Conservation (phyloP, 2,888 invertebrate species). For the Drosophila pseudotalamancana region DNA sequence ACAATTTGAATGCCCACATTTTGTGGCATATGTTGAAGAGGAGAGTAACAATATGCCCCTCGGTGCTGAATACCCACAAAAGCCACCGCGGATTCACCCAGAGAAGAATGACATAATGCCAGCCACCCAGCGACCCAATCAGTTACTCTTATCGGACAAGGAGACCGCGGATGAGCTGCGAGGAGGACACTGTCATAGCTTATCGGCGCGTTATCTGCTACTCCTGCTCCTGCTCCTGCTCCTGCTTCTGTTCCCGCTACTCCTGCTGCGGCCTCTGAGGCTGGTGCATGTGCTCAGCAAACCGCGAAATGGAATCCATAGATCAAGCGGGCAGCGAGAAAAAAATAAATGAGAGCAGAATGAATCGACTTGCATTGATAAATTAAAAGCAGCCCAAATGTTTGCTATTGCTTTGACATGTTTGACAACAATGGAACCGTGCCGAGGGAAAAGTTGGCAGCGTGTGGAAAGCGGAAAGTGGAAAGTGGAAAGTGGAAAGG, state of each 20-base stretch:
- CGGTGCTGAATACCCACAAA: slow-evolving; percentile 32
- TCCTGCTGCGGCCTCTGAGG: slow-evolving; percentile 5
- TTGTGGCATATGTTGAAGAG: slow-evolving; percentile 53
- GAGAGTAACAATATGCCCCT: slow-evolving; percentile 23
- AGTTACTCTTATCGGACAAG: slow-evolving; percentile 54
- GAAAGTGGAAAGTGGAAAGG: slow-evolving; percentile 4
- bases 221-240: slow-evolving; percentile 7
- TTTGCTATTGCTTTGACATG: slow-evolving; percentile 80
- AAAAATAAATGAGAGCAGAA: slow-evolving; percentile 23
- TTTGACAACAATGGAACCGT: slow-evolving; percentile 76
- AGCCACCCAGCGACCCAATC: slow-evolving; percentile 30
- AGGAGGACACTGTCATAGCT: slow-evolving; percentile 44
- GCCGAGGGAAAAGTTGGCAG: neutral
- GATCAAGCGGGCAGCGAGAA: slow-evolving; percentile 56
- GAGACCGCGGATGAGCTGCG: slow-evolving; percentile 39
- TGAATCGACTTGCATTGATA: slow-evolving; percentile 70
- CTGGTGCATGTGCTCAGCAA: slow-evolving; percentile 66
- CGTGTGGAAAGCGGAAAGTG: neutral
- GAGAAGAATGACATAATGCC: slow-evolving; percentile 31
- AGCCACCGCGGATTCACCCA: slow-evolving; percentile 40
- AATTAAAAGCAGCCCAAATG: slow-evolving; percentile 79
- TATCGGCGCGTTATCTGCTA: slow-evolving; percentile 64
- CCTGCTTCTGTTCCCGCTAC: no score
- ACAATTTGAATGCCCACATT: slow-evolving; percentile 25
- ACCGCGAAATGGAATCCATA: slow-evolving; percentile 77